Conservation (phyloP, 1,140 invertebrate genomes). For the Heliconius hewitsoni region DNA sequence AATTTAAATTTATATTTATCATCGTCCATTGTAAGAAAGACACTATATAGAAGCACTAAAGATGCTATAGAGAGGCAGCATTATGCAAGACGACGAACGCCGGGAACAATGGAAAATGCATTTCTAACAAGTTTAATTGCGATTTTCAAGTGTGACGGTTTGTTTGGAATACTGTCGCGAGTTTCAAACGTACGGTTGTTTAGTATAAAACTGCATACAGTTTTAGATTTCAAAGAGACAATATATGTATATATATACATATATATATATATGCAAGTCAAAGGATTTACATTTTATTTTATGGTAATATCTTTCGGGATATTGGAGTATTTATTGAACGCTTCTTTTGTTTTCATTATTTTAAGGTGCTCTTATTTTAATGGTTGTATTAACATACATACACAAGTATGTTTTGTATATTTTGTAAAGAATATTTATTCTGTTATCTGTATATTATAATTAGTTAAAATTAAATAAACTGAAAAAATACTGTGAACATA, state of each 20-base stretch:
- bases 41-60: neutral
- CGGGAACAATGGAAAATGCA: slow-evolving; percentile 31
- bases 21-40: neutral
- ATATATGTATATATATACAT: neutral
- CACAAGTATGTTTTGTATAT: neutral
- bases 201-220: slow-evolving; percentile 41
- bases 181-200: slow-evolving; percentile 35
- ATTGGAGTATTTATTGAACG: neutral
- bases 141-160: slow-evolving; percentile 42
- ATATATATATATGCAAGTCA: neutral
- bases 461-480: no score
- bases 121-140: slow-evolving; percentile 50
- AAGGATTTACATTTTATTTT: neutral
- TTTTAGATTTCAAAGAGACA: neutral
- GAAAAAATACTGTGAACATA: no score
- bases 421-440: neutral
- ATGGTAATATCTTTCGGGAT: neutral
- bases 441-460: no score
- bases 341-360: neutral
- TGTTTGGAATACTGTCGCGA: slow-evolving; percentile 41
- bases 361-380: neutral
- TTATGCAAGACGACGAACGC: neutral
- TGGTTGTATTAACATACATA: neutral
- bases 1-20: neutral
- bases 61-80: neutral